phyloP scores from a whole-genome alignment of 2,888 invertebrate genomes.

The Myathropa florea region DNA sequence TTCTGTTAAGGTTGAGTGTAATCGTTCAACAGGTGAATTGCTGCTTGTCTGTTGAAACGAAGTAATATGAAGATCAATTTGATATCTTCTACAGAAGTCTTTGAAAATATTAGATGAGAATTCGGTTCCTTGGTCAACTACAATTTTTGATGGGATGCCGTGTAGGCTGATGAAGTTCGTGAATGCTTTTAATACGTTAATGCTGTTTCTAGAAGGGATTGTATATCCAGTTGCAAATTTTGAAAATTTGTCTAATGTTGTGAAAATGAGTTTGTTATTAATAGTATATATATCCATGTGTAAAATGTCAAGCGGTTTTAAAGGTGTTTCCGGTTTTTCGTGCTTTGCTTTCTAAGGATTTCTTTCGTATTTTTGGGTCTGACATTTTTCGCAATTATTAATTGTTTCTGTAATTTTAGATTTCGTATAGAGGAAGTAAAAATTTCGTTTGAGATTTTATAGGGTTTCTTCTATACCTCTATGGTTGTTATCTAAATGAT shows the following conservation, averaged over 20 bases:
- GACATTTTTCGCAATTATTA: slow-evolving; percentile 18
- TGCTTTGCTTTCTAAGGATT: slow-evolving; percentile 1
- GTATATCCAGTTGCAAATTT: slow-evolving; percentile 6
- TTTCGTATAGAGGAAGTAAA: slow-evolving; percentile 29
- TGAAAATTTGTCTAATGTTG: not conserved
- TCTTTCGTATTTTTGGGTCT: slow-evolving; percentile 15
- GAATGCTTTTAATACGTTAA: slow-evolving; percentile 14
- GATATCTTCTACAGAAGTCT: slow-evolving; percentile 30
- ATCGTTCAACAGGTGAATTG: slow-evolving; percentile 39
- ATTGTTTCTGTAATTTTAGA: slow-evolving; percentile 19
- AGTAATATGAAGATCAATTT: slow-evolving; percentile 11
- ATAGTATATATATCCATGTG: slow-evolving; percentile 29
- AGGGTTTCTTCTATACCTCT: slow-evolving; percentile 27
- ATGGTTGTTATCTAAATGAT: slow-evolving; percentile 19
- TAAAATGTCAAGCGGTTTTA: slow-evolving; percentile 15
- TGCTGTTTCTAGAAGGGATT: slow-evolving; percentile 15
- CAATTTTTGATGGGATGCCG: slow-evolving; percentile 38
- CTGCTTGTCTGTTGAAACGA: slow-evolving; percentile 42
- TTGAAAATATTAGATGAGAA: slow-evolving; percentile 43
- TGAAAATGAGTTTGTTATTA: not conserved
- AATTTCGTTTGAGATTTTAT: slow-evolving; percentile 18
- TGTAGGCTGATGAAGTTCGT: slow-evolving; percentile 34
- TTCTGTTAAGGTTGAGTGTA: slow-evolving; percentile 44
- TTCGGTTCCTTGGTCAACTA: slow-evolving; percentile 34
- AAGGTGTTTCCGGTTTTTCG: slow-evolving; percentile 7